Evolutionary conservation across 1,140 invertebrate species (phyloP), one percentile per base, ranked within the genome.

Genomic region (Cotesia typhae): DNA sequence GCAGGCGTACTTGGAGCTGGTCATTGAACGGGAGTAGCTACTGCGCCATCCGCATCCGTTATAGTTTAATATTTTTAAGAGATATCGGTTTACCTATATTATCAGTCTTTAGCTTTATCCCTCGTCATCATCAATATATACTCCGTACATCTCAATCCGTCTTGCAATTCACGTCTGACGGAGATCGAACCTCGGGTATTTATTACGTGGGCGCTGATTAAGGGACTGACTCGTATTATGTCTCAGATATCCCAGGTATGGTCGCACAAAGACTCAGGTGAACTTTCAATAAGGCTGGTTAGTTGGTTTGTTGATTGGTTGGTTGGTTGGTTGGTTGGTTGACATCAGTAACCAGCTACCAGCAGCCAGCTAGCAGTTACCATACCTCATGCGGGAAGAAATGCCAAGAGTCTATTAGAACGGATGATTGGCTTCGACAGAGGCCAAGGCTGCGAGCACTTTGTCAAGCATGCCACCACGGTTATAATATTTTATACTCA

Each of bases 371-470:
- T 28, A 28, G 28, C 28, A 28, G 28, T 28, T 67, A 55, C 37
- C 53, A 67, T 67, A 53, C 51, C 63, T 65, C 41, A 37, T 17
- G 35, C 51, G 66, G 51, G 66, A 67, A 67, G 66, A 67, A 67
- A 67, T 67, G 66, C 41, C 66, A 67, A 55, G 66, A 67, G 66
- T 67, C 66, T 71, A 57, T 72, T 72, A 67, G 70, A 60, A 66
- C 61, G 60, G 61, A 71, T 35, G 66, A 67, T 57, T 72, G 70
- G 64, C 70, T 65, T 66, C 37, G 63, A 38, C 63, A 65, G 70
- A 72, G 70, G 70, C 70, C 70, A 72, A 72, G 70, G 70, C 70
- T 72, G 70, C 70, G 64, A 63, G 70, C 63, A 64, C 52, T 66
- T 72, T 67, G 63, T 72, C 70, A 61, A 72, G 70, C 64, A 72